Base-by-base conservation (phyloP, 2,888 invertebrate species). In the Ypsolopha sequella region DNA sequence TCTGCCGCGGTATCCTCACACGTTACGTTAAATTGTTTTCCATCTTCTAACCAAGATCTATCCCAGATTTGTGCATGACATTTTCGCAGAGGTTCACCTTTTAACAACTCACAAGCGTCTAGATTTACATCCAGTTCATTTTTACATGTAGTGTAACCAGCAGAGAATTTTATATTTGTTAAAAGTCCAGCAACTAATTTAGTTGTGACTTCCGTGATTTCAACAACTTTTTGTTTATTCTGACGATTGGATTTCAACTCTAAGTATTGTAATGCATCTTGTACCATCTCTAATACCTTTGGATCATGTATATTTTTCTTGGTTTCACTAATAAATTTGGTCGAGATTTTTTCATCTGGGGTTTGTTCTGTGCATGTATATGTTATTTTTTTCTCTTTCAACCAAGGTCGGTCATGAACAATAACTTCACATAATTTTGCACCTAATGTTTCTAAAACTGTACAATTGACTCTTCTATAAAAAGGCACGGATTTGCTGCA, bases 141-240 rank as follows among this genome's bases (percentile, higher is more conserved):
- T 57, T 69, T 62, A 58, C 91, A 90, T 52, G 80, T 77, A 2
- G 89, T 89, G 43, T 85, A 80, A 10, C 89, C 89, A 8, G 92
- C 72, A 58, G 88, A 78, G 49, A 89, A 88, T 57, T 88, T 85
- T 45, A 93, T 87, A 63, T 84, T 88, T 35, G 89, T 90, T 50
- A 88, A 62, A 35, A 72, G 60, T 13, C 91, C 91, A 48, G 88
- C 73, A 6, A 90, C 88, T 9, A 89, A 65, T 70, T 90, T 86
- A 24, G 68, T 68, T 0, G 80, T 69, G 9, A 88, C 87, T 1
- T 81, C 76, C 50, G 73, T 69, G 6, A 90, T 64, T 51, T 78
- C 64, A 0, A 80, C 63, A 13, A 88, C 56, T 57, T 71, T 71
- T 55, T 73, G 75, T 63, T 73, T 78, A 53, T 69, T 70, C 50